Evolutionary conservation across 1,140 invertebrate species (phyloP).

Genomic region (Apis mellifera): Amel_HAv3.1 CM009936.2:1521001-1521500

Average conservation of each 20-base stretch:
- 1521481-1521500: constrained; percentile 37
- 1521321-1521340: constrained; percentile 20
- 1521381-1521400: constrained; percentile 74
- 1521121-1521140: constrained; percentile 56
- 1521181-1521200: constrained; percentile 71
- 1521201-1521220: background rate
- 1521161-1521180: constrained; percentile 66
- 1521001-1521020: background rate
- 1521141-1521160: constrained; percentile 60
- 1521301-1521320: background rate
- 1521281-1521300: constrained; percentile 7
- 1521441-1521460: constrained; percentile 61
- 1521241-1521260: background rate
- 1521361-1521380: constrained; percentile 68
- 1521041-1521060: background rate
- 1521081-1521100: constrained; percentile 65
- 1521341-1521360: constrained; percentile 49
- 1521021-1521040: background rate
- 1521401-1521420: constrained; percentile 46
- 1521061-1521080: constrained; percentile 36
- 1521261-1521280: background rate
- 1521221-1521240: background rate
- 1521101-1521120: constrained; percentile 67
- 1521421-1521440: constrained; percentile 68
- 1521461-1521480: constrained; percentile 75